Percentiles rank a stretch among this genome's conserved stretches.
phyloP scores from a whole-genome alignment of 2,113 vertebrate species.

The Catharus bicknelli region DNA sequence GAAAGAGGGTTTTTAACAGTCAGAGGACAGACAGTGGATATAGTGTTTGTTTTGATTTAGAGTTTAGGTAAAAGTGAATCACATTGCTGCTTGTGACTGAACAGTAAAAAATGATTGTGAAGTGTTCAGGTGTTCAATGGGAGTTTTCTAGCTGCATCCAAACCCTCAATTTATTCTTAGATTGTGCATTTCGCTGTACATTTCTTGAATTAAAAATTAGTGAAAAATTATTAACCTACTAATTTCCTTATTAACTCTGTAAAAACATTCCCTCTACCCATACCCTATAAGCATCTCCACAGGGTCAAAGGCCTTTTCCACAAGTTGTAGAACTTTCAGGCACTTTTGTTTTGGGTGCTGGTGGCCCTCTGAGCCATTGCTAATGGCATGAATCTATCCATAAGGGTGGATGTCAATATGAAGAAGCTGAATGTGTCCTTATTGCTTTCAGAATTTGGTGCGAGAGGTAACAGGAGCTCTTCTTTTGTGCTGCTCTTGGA shows the following conservation, averaged over 20 bases:
- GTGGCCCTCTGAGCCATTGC: background rate
- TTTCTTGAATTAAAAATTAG: background rate
- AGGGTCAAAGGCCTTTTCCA: background rate
- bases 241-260: background rate
- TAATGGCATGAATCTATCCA: background rate
- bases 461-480: background rate
- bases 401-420: background rate
- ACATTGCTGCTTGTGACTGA: background rate
- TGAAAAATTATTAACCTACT: background rate
- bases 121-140: background rate
- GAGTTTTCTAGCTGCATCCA: background rate
- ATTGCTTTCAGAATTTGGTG: background rate
- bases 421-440: background rate
- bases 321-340: background rate
- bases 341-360: background rate
- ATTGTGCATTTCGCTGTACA: background rate
- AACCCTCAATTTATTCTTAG: background rate
- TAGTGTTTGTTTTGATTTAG: background rate
- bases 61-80: background rate
- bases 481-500: background rate
- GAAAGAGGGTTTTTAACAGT: background rate
- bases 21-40: background rate
- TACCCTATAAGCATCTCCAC: background rate
- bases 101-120: background rate
- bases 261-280: fast-evolving